phyloP scores from a whole-genome alignment of 2,888 invertebrate species.

The Deilephila elpenor region DNA sequence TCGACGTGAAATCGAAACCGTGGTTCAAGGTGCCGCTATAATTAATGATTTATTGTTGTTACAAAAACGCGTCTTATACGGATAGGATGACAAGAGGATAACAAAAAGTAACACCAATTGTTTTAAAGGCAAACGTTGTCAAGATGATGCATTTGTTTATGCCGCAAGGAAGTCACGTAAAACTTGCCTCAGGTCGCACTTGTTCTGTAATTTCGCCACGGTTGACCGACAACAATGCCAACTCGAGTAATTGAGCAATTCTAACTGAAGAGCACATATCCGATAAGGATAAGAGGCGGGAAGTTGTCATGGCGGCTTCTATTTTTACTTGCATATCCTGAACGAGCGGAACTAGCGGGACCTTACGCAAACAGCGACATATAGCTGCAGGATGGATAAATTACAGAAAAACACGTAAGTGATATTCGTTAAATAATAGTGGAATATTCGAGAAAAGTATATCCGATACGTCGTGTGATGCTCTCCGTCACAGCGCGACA shows the following conservation, averaged over 20 bases:
- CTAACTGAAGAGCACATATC: slow-evolving; percentile 69
- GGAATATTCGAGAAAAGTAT: slow-evolving; percentile 8
- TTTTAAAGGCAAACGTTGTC: slow-evolving; percentile 36
- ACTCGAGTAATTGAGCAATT: slow-evolving; percentile 74
- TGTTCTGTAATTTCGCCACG: slow-evolving; percentile 69
- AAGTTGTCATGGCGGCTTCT: slow-evolving; percentile 54
- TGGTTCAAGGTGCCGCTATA: slow-evolving; percentile 71
- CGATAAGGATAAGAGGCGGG: slow-evolving; percentile 71
- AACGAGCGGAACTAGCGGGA: neutral
- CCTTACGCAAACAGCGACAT: slow-evolving; percentile 13
- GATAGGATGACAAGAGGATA: slow-evolving; percentile 34
- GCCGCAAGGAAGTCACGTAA: slow-evolving; percentile 68
- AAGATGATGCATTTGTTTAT: slow-evolving; percentile 50
- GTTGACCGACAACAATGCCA: slow-evolving; percentile 76
- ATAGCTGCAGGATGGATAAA: neutral
- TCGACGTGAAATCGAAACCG: slow-evolving; percentile 73
- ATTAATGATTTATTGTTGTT: slow-evolving; percentile 61
- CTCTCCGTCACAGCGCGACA: neutral
- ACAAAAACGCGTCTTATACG: slow-evolving; percentile 54
- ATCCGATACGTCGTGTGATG: neutral
- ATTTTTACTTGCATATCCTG: neutral
- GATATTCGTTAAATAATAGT: neutral
- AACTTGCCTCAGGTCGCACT: slow-evolving; percentile 65
- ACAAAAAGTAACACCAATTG: slow-evolving; percentile 30
- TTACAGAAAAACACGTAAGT: neutral